Evolutionary conservation across 2,113 vertebrate genomes (phyloP), one percentile per base, ranked within the genome.

Genomic region (Pteruthius melanotis): DNA sequence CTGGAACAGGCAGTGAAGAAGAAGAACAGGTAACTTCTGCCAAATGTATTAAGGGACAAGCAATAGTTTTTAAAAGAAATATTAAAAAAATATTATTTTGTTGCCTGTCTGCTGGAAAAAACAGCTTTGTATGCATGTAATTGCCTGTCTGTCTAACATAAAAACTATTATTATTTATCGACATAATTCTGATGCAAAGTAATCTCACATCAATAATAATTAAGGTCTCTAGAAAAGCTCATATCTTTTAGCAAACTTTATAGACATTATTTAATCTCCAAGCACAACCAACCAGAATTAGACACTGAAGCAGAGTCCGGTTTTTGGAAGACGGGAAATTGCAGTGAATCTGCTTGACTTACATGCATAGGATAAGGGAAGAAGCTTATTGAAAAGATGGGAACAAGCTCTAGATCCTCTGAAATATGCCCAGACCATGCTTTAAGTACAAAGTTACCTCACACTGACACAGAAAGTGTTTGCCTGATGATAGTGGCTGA

Each of bases 1-100:
- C 94, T 95, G 98, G 97, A 95, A 98, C 97, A 80, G 97, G 98
- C 88, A 97, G 98, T 92, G 97, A 98, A 97, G 98, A 98, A 96
- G 98, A 98, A 94, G 97, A 98, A 94, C 98, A 98, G 97, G 98
- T 97, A 95, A 97, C 83, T 91, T 96, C 86, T 94, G 87, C 53
- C 63, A 93, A 92, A 40, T 86, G 30, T 85, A 49, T 79, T 90
- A 56, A 92, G 81, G 72, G 87, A 40, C 39, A 57, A 93, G 28
- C 75, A 86, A 87, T 71, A n/a, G 7, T 65, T 47, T 83, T 90
- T 52, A 40, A 79, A 91, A 80, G 9, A 89, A 86, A 81, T 83
- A 11, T 23, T n/a, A n/a, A 18, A 75, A 87, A 47, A 89, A 68
- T 56, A 77, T 10, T 79, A 53, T 24, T 72, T 87, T 91, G 30